Evolutionary conservation across 1,140 invertebrate genomes (phyloP).

Genomic region (Cydia pomonella): DNA sequence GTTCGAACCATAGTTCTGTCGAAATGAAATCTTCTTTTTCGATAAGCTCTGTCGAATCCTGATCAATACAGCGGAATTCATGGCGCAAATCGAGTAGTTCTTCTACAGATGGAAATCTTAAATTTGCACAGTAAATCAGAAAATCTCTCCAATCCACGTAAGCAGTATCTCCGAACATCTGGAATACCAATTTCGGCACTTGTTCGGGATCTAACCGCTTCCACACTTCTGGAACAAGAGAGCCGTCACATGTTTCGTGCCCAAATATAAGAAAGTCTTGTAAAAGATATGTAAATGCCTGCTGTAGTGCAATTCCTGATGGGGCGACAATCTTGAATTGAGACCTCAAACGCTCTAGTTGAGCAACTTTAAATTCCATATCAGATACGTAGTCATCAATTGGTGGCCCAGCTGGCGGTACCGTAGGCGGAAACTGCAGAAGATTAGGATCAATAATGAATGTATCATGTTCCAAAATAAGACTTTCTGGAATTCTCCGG

Average conservation of each 20-base stretch:
- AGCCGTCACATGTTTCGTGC: slow-evolving; percentile 70
- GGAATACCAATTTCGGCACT: slow-evolving; percentile 70
- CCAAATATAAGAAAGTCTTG: slow-evolving; percentile 81
- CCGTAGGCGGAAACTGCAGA: slow-evolving; percentile 56
- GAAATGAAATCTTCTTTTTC: slow-evolving; percentile 63
- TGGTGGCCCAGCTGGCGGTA: slow-evolving; percentile 43
- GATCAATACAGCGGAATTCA: slow-evolving; percentile 73
- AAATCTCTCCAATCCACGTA: slow-evolving; percentile 84
- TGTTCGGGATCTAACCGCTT: slow-evolving; percentile 72
- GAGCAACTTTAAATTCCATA: slow-evolving; percentile 75
- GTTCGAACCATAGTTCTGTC: slow-evolving; percentile 82
- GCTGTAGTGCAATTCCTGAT: slow-evolving; percentile 75
- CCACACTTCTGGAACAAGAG: slow-evolving; percentile 80
- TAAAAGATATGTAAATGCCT: slow-evolving; percentile 80
- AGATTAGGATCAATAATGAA: slow-evolving; percentile 74
- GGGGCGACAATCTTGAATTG: slow-evolving; percentile 80
- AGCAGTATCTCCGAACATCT: slow-evolving; percentile 76
- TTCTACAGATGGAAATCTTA: slow-evolving; percentile 76
- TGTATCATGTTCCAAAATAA: slow-evolving; percentile 74
- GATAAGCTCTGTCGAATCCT: slow-evolving; percentile 68
- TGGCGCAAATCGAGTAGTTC: slow-evolving; percentile 77
- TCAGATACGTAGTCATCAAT: slow-evolving; percentile 51
- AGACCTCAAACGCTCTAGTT: slow-evolving; percentile 76
- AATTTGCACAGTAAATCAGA: slow-evolving; percentile 80
- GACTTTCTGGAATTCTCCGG: slow-evolving; percentile 66